Evolutionary conservation across 2,888 invertebrate genomes (phyloP).

Genomic region (Cantharis rustica): DNA sequence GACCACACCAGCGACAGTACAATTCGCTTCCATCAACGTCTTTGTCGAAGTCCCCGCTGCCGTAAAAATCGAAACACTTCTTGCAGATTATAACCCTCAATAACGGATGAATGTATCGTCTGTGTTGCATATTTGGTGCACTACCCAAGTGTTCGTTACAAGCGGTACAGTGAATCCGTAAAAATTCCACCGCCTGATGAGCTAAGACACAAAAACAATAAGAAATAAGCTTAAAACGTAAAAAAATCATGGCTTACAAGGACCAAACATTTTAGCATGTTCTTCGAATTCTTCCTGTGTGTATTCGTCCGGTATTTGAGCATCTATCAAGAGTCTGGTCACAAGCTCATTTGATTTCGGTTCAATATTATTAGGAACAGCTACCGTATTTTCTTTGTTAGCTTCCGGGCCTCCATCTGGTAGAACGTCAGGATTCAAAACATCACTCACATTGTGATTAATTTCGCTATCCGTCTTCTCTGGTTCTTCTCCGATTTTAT

Average conservation of each 20-base stretch:
- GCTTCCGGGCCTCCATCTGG: not conserved
- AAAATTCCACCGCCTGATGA: slow-evolving; percentile 63
- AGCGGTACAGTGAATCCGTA: slow-evolving; percentile 73
- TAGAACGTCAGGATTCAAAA: not conserved
- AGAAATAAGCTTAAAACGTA: not conserved
- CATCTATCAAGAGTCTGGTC: not conserved
- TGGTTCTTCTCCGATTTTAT: not conserved
- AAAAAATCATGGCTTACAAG: slow-evolving; percentile 18
- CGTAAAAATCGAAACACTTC: slow-evolving; percentile 76
- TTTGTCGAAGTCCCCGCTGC: slow-evolving; percentile 80
- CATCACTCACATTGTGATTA: not conserved
- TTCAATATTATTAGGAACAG: not conserved
- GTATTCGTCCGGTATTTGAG: slow-evolving; percentile 35
- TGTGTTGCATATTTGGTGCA: slow-evolving; percentile 65
- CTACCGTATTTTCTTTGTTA: not conserved
- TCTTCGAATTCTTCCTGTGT: slow-evolving; percentile 27
- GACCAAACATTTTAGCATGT: slow-evolving; percentile 25
- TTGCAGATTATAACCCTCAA: slow-evolving; percentile 74
- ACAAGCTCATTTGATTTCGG: not conserved
- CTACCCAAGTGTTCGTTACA: slow-evolving; percentile 78
- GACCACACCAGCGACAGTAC: slow-evolving; percentile 84
- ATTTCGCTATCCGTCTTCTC: not conserved
- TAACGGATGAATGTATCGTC: slow-evolving; percentile 75
- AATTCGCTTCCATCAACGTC: slow-evolving; percentile 83
- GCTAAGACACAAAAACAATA: slow-evolving; percentile 54